Conservation (phyloP, 2,113 vertebrate species). For the Passer montanus region DNA sequence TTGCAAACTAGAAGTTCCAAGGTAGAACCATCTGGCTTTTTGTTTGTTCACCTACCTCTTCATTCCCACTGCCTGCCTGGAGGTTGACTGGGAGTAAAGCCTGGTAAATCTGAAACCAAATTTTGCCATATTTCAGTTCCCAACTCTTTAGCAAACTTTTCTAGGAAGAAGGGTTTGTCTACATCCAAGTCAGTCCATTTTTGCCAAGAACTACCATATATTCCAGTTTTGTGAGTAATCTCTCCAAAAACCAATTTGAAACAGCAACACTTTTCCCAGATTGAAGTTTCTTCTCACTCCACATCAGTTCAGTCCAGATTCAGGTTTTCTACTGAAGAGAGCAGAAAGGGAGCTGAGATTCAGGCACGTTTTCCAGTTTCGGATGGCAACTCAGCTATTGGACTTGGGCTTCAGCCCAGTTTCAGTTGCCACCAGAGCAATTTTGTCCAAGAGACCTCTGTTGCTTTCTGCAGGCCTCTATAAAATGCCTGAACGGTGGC, state of each 20-base stretch:
- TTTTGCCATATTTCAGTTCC: neutral
- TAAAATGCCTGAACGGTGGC: slow-evolving; percentile 31
- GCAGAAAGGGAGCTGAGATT: neutral
- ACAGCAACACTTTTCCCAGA: neutral
- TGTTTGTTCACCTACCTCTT: neutral
- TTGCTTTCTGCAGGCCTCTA: neutral
- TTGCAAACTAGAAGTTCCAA: neutral
- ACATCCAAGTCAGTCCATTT: neutral
- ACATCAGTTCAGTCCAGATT: neutral
- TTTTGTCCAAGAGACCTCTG: neutral
- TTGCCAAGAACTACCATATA: neutral
- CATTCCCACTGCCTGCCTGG: neutral
- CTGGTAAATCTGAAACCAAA: neutral
- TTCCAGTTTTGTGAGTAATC: neutral
- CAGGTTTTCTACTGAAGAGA: neutral
- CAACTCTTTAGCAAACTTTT: neutral
- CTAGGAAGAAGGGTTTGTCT: neutral
- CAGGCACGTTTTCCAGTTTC: neutral
- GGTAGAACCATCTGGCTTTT: neutral
- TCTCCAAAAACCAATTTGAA: neutral
- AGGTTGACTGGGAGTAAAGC: neutral
- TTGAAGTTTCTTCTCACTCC: neutral
- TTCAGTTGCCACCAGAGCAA: neutral
- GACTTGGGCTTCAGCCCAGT: slow-evolving; percentile 18
- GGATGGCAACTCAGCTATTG: neutral